Evolutionary conservation across 2,888 invertebrate genomes (phyloP).

Genomic region (Parthenolecanium corni): DNA sequence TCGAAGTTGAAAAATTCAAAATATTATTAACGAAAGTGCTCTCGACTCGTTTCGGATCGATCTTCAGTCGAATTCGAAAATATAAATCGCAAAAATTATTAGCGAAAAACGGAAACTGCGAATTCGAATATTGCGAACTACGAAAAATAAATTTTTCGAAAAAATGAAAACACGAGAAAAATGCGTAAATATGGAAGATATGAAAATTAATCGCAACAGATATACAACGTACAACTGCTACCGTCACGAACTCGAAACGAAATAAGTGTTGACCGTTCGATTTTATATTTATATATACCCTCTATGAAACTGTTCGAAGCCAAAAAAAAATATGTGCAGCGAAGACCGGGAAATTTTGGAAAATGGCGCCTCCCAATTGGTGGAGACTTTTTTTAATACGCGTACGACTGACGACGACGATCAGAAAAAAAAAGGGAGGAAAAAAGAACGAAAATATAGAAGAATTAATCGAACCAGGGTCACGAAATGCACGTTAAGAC

Average conservation of each 20-base stretch:
- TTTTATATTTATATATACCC: conserved; percentile 17
- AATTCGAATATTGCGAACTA: not conserved
- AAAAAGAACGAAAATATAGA: not conserved
- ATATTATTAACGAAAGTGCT: not conserved
- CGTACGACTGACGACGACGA: conserved; percentile 5
- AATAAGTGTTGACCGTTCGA: conserved; percentile 20
- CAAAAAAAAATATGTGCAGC: conserved; percentile 11
- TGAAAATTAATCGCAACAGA: not conserved
- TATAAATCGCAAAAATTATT: not conserved
- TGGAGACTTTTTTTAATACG: conserved; percentile 15
- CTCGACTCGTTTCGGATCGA: not conserved
- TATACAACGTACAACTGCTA: conserved; percentile 10
- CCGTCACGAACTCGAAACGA: conserved; percentile 26
- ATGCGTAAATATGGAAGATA: not conserved
- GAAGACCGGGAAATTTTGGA: conserved; percentile 27
- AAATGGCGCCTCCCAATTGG: conserved; percentile 27
- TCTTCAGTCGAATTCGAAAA: not conserved
- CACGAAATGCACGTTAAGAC: conserved; percentile 18
- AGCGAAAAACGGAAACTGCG: not conserved
- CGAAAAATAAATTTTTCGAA: conserved; percentile 1
- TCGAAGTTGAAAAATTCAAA: not conserved
- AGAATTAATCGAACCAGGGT: conserved; percentile 20
- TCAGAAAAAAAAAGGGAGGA: no score
- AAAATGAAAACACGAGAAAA: not conserved
- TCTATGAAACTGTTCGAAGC: conserved; percentile 14